Evolutionary conservation across 2,888 invertebrate species (phyloP).

Genomic region (Torymus aiolomorphi): DNA sequence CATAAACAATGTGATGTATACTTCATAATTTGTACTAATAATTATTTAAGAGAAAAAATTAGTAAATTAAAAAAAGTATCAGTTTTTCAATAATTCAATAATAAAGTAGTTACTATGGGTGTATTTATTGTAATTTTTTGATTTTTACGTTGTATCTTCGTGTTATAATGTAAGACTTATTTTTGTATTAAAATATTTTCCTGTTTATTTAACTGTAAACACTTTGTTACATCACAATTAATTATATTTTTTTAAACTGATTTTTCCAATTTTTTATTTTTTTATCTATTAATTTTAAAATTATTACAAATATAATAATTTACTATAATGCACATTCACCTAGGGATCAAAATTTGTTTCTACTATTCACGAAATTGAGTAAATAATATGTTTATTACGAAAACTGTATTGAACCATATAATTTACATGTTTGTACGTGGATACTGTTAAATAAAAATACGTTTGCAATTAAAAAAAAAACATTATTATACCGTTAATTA

Average conservation of each 20-base stretch:
- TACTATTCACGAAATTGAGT: no score
- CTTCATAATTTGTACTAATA: conserved; percentile 6
- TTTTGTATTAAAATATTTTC: conserved; percentile 28
- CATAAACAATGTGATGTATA: conserved; percentile 15
- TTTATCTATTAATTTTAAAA: no score
- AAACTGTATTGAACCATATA: conserved; percentile 37
- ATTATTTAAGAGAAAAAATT: conserved; percentile 38
- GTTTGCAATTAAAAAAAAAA: conserved; percentile 19
- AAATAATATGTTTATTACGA: conserved; percentile 32
- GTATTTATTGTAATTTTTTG: conserved; percentile 33
- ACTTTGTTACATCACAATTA: conserved; percentile 10
- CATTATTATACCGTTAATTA: no score
- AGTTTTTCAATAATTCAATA: conserved; percentile 19
- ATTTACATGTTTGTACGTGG: conserved; percentile 50
- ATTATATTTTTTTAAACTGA: conserved; percentile 21
- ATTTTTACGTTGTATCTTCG: conserved; percentile 17
- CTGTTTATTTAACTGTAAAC: conserved; percentile 36
- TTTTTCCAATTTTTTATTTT: no score
- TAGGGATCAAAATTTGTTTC: no score
- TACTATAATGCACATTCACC: no score
- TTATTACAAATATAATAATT: no score
- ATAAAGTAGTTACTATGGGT: conserved; percentile 6
- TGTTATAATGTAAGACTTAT: conserved; percentile 11
- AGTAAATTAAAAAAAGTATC: background rate
- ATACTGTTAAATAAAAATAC: conserved; percentile 53